phyloP scores from a whole-genome alignment of 1,140 invertebrate genomes.

The Eumeta japonica region DNA sequence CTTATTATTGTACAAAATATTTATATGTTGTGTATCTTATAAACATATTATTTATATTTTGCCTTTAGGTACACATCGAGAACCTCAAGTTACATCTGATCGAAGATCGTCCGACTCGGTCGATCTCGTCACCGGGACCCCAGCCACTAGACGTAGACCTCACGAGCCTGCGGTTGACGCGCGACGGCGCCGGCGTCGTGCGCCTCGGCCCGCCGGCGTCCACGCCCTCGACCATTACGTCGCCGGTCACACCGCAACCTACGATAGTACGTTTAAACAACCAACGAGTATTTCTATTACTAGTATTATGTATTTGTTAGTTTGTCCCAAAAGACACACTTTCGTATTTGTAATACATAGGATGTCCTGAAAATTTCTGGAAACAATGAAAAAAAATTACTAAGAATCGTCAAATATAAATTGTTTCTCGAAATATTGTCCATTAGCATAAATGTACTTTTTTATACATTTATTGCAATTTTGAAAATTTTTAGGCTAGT shows the following conservation, averaged over 20 bases:
- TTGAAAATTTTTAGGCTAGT: no score
- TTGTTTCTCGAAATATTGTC: no score
- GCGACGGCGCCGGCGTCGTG: conserved; percentile 71
- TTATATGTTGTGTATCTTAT: background rate
- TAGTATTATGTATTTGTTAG: no score
- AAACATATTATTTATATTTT: conserved; percentile 3
- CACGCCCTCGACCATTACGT: conserved; percentile 20
- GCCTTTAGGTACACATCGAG: conserved; percentile 65
- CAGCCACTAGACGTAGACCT: conserved; percentile 77
- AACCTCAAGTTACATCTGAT: conserved; percentile 66
- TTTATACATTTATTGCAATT: no score
- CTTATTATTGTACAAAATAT: no score
- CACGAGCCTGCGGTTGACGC: conserved; percentile 64
- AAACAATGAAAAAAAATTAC: no score
- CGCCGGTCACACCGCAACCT: conserved; percentile 31
- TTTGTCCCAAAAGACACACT: no score
- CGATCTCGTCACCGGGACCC: conserved; percentile 79
- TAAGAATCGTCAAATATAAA: no score
- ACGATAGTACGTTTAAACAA: background rate
- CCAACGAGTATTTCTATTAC: no score
- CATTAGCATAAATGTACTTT: no score
- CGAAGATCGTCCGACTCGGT: conserved; percentile 78
- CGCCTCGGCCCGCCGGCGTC: conserved; percentile 63
- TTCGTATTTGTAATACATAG: no score
- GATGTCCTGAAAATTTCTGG: no score